A percentile compares a stretch with the other conserved stretches of the same genome.
These are phyloP conservation scores for Mobula birostris DNA, from an alignment of 2,113 vertebrate genomes.

Conservation along the genomic window DNA sequence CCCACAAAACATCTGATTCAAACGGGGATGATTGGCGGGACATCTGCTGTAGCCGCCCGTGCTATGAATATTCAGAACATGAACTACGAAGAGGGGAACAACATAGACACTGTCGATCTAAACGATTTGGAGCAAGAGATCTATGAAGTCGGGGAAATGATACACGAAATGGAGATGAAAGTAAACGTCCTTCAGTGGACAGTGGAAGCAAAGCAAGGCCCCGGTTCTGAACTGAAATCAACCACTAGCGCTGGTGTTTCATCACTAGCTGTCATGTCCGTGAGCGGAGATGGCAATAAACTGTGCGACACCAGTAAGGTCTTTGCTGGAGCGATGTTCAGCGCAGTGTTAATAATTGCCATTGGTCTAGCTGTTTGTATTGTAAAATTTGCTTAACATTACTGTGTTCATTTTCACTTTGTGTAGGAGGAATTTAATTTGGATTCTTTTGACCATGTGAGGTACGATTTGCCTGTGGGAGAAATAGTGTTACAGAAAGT, in stretches of 20 bases:
- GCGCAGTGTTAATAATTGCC: slow-evolving; percentile 72
- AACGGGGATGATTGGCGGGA: slow-evolving; percentile 82
- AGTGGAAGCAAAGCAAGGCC: slow-evolving; percentile 83
- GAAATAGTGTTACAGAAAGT: not conserved
- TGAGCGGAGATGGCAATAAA: slow-evolving; percentile 64
- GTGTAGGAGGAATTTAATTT: not conserved
- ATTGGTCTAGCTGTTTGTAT: slow-evolving; percentile 79
- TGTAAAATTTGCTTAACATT: slow-evolving; percentile 71
- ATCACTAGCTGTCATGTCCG: slow-evolving; percentile 69
- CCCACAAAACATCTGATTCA: slow-evolving; percentile 83
- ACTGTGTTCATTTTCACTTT: not conserved
- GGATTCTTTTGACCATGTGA: not conserved
- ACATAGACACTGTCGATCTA: slow-evolving; percentile 80
- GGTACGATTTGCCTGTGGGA: not conserved
- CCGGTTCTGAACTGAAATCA: slow-evolving; percentile 83
- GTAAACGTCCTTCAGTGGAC: slow-evolving; percentile 96
- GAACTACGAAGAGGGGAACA: slow-evolving; percentile 74
- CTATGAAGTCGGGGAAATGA: slow-evolving; percentile 81
- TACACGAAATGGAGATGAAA: slow-evolving; percentile 97
- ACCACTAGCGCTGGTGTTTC: slow-evolving; percentile 71
- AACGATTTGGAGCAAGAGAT: slow-evolving; percentile 80
- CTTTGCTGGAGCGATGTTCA: slow-evolving; percentile 74
- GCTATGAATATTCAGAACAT: slow-evolving; percentile 87
- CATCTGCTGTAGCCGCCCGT: slow-evolving; percentile 72
- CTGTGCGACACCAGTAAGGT: slow-evolving; percentile 65